Evolutionary conservation across 2,797 vertebrate species (phyloP), one percentile per base, ranked within the genome.

Genomic region (Menidia menidia): DNA sequence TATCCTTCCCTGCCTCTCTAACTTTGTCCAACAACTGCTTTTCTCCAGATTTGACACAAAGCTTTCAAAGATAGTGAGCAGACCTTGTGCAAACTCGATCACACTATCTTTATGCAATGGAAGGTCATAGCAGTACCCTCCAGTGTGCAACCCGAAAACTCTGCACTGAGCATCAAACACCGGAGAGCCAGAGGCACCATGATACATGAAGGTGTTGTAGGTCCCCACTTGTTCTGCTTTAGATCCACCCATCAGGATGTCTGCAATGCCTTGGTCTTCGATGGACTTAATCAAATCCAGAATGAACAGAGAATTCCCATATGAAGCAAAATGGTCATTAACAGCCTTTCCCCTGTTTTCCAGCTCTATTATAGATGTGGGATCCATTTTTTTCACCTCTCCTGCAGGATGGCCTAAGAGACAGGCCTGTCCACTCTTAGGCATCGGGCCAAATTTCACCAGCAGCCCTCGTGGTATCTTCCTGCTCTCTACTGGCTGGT

Each of bases 111-210:
- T 0, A 0, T 0, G 0, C 0, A 4, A 55, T n/a, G 0, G 4
- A 18, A 1, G 12, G 0, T 0, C 32, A 6, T 16, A 60, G 2
- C 0, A 0, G 43, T 0, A 83, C 1, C 80, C 82, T 0, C 1
- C 33, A 0, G 6, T 39, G 59, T 87, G 85, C 35, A 87, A 64
- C 54, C 66, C 82, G 60, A 76, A 71, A 6, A 84, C 67, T 6
- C 0, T 0, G 3, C 75, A 2, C 5, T 0, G 0, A 0, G 3
- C 60, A 54, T 84, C 68, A n/a, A 84, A 81, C n/a, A 87, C 67
- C 0, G 82, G 82, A 7, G 78, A 79, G 12, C 85, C 85, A 30
- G 85, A 87, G 0, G 80, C 44, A 6, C 78, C 73, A 0, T 75
- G 53, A 10, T 60, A 75, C 82, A 83, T 83, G 61, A 31, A 67